Evolutionary conservation across 2,888 invertebrate species (phyloP).

Genomic region (Corbicula japonica): DNA sequence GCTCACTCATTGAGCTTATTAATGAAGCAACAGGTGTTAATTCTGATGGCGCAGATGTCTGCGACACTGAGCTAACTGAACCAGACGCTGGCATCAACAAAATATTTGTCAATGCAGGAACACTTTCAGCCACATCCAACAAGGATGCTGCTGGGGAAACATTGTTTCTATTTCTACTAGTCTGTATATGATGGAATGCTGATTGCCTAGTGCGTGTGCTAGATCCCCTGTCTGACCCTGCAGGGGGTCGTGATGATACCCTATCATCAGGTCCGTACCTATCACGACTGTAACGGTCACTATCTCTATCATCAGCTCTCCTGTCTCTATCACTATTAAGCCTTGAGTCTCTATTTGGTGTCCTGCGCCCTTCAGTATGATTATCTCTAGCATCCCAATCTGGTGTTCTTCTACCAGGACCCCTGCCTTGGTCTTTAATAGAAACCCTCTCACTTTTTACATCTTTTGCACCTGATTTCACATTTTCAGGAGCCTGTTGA

Average conservation of each 20-base stretch:
- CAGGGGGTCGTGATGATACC: constrained; percentile 57
- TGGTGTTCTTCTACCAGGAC: constrained; percentile 52
- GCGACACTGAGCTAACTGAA: constrained; percentile 10
- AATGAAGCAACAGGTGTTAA: constrained; percentile 65
- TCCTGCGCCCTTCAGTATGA: constrained; percentile 32
- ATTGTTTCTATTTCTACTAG: constrained; percentile 70
- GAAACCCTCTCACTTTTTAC: constrained; percentile 6
- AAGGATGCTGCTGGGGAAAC: constrained; percentile 84
- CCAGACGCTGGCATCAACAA: constrained; percentile 76
- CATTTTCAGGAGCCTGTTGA: background rate
- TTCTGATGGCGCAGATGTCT: constrained; percentile 43
- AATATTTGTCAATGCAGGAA: constrained; percentile 74
- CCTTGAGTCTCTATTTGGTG: constrained; percentile 35
- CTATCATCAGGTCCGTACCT: constrained; percentile 50
- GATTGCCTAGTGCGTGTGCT: constrained; percentile 52
- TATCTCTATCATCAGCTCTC: constrained; percentile 33
- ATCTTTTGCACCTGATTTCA: background rate
- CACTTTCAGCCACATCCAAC: constrained; percentile 79
- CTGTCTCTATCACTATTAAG: constrained; percentile 15
- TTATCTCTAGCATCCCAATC: constrained; percentile 40
- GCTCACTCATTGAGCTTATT: constrained; percentile 69
- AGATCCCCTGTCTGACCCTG: constrained; percentile 35
- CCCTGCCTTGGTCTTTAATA: constrained; percentile 33
- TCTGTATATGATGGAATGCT: constrained; percentile 74
- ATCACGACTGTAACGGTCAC: constrained; percentile 19